Evolutionary conservation across 2,888 invertebrate species (phyloP).

Genomic region (Neelides folsomi): DNA sequence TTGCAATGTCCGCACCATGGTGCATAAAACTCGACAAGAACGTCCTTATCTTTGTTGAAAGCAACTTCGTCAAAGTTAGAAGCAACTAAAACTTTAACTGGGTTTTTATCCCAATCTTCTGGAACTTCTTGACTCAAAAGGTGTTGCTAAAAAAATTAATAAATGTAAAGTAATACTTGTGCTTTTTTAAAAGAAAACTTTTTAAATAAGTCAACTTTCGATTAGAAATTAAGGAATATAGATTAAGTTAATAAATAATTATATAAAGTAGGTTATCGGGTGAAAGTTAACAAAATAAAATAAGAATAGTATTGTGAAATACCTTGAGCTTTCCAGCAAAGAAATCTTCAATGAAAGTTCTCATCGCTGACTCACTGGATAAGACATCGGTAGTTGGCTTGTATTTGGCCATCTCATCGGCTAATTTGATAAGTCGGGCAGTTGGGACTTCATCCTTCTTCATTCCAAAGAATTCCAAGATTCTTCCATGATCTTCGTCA

Average conservation of each 20-base stretch:
- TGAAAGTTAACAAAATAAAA: background rate
- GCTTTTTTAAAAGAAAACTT: constrained; percentile 2
- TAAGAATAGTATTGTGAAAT: constrained; percentile 7
- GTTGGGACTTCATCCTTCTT: constrained; percentile 83
- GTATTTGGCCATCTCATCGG: constrained; percentile 96
- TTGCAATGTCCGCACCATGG: constrained; percentile 99
- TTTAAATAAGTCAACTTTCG: constrained; percentile 6
- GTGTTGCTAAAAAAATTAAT: constrained; percentile 51
- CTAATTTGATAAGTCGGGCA: constrained; percentile 81
- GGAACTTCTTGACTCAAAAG: constrained; percentile 86
- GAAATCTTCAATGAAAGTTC: constrained; percentile 74
- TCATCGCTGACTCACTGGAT: constrained; percentile 47
- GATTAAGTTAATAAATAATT: too few species aligned
- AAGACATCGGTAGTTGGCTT: constrained; percentile 70
- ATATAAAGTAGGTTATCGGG: background rate
- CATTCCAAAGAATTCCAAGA: constrained; percentile 98
- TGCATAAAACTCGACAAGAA: constrained; percentile 97
- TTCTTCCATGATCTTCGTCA: constrained; percentile 89
- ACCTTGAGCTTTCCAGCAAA: constrained; percentile 78
- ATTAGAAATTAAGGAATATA: background rate
- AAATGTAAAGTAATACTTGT: constrained; percentile 3
- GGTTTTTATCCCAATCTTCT: constrained; percentile 89
- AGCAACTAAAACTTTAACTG: constrained; percentile 85
- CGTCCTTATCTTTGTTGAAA: constrained; percentile 71
- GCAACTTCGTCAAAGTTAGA: constrained; percentile 92